Evolutionary conservation across 2,113 vertebrate genomes (phyloP).

Genomic region (Spermophilus dauricus): DNA sequence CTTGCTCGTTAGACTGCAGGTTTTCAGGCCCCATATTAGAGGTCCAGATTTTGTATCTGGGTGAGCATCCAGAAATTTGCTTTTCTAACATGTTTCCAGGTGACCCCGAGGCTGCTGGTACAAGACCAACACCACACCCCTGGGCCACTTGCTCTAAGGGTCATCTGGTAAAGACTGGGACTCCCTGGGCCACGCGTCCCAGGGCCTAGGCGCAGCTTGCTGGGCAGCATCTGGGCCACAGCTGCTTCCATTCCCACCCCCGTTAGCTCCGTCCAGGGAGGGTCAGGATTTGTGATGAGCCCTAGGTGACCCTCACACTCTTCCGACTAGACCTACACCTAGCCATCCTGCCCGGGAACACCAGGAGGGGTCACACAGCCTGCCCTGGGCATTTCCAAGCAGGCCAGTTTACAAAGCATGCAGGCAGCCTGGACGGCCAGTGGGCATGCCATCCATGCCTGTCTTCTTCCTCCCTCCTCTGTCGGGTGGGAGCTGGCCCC

Average conservation of each 20-base stretch:
- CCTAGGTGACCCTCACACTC: background rate
- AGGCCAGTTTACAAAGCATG: background rate
- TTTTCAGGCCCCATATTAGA: background rate
- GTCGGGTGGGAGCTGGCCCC: background rate
- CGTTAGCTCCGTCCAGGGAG: background rate
- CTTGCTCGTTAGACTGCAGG: rapidly evolving
- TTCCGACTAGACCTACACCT: no score
- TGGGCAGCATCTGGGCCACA: background rate
- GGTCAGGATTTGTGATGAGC: background rate
- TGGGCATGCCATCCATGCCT: rapidly evolving
- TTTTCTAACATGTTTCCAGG: background rate
- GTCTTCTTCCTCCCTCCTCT: no score
- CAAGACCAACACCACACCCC: background rate
- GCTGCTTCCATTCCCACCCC: conserved; percentile 17
- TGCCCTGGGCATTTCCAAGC: rapidly evolving
- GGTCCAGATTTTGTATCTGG: no score
- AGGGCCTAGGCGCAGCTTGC: background rate
- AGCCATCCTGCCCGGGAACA: background rate
- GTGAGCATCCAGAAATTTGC: background rate
- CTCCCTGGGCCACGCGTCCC: rapidly evolving
- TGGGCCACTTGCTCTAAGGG: background rate
- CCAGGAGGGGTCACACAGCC: rapidly evolving
- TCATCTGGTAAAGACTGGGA: background rate
- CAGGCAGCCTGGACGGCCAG: no score
- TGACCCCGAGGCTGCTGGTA: background rate